Evolutionary conservation across 1,140 invertebrate genomes (phyloP), one percentile per base, ranked within the genome.

Genomic region (Caenorhabditis brenneri): DNA sequence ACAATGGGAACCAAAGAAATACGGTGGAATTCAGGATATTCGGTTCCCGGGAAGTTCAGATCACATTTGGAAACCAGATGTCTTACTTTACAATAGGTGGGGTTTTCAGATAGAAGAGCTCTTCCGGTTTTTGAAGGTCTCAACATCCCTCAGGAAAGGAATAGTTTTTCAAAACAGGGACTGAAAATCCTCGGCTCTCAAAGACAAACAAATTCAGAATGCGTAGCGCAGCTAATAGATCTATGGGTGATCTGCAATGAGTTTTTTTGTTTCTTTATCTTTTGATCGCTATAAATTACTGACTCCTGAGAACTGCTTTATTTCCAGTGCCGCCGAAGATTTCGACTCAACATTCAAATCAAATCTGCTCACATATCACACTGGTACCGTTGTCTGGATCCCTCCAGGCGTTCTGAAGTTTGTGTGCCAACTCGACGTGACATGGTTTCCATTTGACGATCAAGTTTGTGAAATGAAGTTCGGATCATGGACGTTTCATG

Each of bases 61-160:
- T 92, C 94, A 95, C 92, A 94, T 99, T 91, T 99, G 97, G 97
- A 97, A 96, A 92, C 97, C 97, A 88, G 97, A 98, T 92, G 95
- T 98, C 88, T 95, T 98, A 89, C 97, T 99, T 94, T 99, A 98
- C 93, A 99, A 99, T 94, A 97, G 96, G 96, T 96, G 93, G 87
- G 90, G 48, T 10, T 27, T 29, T 55, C 7, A 15, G 10, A 10
- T 55, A 69, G 27, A 27, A 69, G 31, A 69, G 6, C 60, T 27
- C n/a, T n/a, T n/a, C n/a, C n/a, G n/a, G n/a, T n/a, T n/a, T n/a
- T n/a, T n/a, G n/a, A n/a, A n/a, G n/a, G n/a, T n/a, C n/a, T n/a
- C n/a, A n/a, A n/a, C n/a, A n/a, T n/a, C n/a, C n/a, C n/a, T n/a
- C n/a, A n/a, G n/a, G n/a, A n/a, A n/a, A n/a, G n/a, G n/a, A n/a